Percentiles rank a stretch among this genome's conserved stretches.
These are phyloP conservation scores for Tretioscincus oriximinensis DNA, from an alignment of 2,113 vertebrate species.

Conservation along the genomic window DNA sequence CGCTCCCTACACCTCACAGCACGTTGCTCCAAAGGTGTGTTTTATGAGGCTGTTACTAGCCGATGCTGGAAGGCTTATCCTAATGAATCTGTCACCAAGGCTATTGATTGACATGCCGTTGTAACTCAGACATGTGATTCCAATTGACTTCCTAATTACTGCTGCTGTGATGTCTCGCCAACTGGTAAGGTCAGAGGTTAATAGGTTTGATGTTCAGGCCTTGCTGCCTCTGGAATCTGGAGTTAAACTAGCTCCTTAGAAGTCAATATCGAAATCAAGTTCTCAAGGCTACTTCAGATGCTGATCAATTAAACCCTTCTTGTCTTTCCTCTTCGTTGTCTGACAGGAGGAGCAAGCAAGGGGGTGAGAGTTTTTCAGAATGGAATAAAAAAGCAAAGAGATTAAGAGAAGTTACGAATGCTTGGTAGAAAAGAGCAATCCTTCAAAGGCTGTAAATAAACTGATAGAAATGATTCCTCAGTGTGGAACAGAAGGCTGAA, in stretches of 20 bases:
- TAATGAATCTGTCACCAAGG: slow-evolving; percentile 88
- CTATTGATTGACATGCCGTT: slow-evolving; percentile 86
- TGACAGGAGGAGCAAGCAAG: slow-evolving; percentile 70
- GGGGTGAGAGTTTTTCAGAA: too few relatives aligned
- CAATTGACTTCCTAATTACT: slow-evolving; percentile 98
- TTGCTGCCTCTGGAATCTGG: slow-evolving; percentile 72
- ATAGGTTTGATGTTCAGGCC: slow-evolving; percentile 88
- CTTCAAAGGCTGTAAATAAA: background rate
- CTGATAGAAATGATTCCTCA: background rate
- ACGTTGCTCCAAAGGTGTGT: slow-evolving; percentile 72
- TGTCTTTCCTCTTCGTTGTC: slow-evolving; percentile 58
- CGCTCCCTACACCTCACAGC: slow-evolving; percentile 58
- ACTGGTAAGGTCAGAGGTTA: slow-evolving; percentile 90
- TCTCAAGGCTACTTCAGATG: slow-evolving; percentile 80
- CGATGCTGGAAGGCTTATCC: slow-evolving; percentile 79
- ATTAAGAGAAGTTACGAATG: slow-evolving; percentile 57
- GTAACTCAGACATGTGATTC: slow-evolving; percentile 92
- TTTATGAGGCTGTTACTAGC: slow-evolving; percentile 86
- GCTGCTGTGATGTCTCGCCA: slow-evolving; percentile 89
- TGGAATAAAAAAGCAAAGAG: slow-evolving; percentile 57
- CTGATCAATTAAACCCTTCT: slow-evolving; percentile 80
- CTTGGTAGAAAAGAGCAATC: slow-evolving; percentile 23
- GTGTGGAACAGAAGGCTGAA: rapidly evolving
- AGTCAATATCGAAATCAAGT: slow-evolving; percentile 82
- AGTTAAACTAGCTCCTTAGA: slow-evolving; percentile 71